These are phyloP conservation scores for Nannobrachium achirus DNA, from an alignment of 2,113 vertebrate genomes.

Conservation along the genomic window DNA sequence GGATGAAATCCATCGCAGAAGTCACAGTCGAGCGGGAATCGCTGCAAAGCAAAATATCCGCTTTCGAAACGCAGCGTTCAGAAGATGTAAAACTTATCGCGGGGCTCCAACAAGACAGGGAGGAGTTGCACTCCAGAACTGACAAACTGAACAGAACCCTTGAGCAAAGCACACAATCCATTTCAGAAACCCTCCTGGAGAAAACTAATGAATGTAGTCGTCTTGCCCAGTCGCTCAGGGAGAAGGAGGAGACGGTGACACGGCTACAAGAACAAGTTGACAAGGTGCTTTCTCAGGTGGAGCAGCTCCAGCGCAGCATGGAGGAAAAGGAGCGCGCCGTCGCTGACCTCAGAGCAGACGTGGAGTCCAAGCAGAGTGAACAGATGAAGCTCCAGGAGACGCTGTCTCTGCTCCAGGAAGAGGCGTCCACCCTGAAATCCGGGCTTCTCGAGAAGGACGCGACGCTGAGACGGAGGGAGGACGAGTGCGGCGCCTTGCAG, in stretches of 20 bases:
- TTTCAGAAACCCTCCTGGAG: slow-evolving; percentile 73
- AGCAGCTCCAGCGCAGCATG: slow-evolving; percentile 57
- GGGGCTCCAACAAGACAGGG: slow-evolving; percentile 76
- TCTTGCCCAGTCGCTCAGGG: slow-evolving; percentile 70
- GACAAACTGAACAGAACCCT: slow-evolving; percentile 70
- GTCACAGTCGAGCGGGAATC: slow-evolving; percentile 63
- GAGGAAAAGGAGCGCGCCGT: slow-evolving; percentile 67
- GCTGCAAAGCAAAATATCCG: slow-evolving; percentile 67
- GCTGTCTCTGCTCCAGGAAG: slow-evolving; percentile 72
- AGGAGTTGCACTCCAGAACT: slow-evolving; percentile 63
- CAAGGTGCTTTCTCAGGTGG: slow-evolving; percentile 65
- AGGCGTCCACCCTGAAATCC: slow-evolving; percentile 67
- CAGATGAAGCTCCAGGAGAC: slow-evolving; percentile 72
- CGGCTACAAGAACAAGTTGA: slow-evolving; percentile 71
- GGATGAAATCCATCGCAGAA: slow-evolving; percentile 55
- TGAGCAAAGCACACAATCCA: slow-evolving; percentile 75
- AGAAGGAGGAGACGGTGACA: slow-evolving; percentile 66
- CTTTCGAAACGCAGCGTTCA: slow-evolving; percentile 51
- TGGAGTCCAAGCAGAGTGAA: slow-evolving; percentile 60
- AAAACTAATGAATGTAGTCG: slow-evolving; percentile 80
- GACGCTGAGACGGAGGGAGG: slow-evolving; percentile 65
- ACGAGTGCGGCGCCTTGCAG: slow-evolving; percentile 59
- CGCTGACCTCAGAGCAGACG: slow-evolving; percentile 57
- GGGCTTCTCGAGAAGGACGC: slow-evolving; percentile 63
- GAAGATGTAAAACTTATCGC: slow-evolving; percentile 68